Evolutionary conservation across 1,140 invertebrate species (phyloP), one percentile per base, ranked within the genome.

Genomic region (Zaprionus ornatus): DNA sequence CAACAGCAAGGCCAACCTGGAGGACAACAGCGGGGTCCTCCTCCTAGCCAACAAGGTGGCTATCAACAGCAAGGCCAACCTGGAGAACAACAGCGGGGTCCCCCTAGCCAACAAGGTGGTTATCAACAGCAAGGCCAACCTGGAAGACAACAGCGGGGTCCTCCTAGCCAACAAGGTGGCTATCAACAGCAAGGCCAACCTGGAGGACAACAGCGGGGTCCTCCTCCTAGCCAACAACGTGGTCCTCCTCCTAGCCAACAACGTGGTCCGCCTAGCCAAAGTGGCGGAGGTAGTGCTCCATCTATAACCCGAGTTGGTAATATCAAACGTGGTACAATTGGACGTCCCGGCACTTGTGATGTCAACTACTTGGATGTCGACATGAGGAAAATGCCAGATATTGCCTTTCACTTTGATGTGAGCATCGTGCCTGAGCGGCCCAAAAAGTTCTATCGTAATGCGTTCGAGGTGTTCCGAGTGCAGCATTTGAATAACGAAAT

Each of bases 331-430:
- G 94, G 94, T 1, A 94, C 84, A 0, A 3, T 37, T 29, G 95
- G 95, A 0, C 66, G 61, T 63, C 68, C 12, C 10, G 94, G 94
- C 19, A 17, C 40, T 29, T 92, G 95, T 0, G 92, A 93, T 67
- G 93, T 94, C 0, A 96, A 96, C 79, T 94, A 95, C 93, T 84
- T 95, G 12, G 23, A 79, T 25, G 77, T 96, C 0, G 82, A 91
- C 17, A 86, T 96, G 35, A 23, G 37, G 0, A 83, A 92, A 48
- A 94, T 94, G 29, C 91, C 94, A 10, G 32, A 82, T 4, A 71
- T 48, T 0, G 93, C 94, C 0, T 90, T 93, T 35, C 95, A 95
- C 76, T 95, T 95, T 66, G 94, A 95, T 79, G 92, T 95, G 0
- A 60, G 62, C 10, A 92, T 95, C 23, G 82, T 82, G 2, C 94